phyloP scores from a whole-genome alignment of 2,888 invertebrate genomes.

The Tryphoninae sp. region DNA sequence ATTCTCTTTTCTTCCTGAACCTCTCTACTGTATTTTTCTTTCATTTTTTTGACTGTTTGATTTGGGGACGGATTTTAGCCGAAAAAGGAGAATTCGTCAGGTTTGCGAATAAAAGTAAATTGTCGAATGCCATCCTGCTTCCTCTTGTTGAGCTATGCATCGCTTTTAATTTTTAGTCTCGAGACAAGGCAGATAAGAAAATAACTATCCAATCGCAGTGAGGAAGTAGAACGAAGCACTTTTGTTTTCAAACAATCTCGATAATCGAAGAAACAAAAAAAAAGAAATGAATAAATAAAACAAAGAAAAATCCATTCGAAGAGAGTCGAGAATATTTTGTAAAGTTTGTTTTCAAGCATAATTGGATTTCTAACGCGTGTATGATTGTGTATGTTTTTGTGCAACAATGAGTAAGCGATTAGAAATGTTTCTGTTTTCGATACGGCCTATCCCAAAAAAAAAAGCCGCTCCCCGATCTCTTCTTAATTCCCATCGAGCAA shows the following conservation, averaged over 20 bases:
- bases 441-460: neutral
- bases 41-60: conserved; percentile 58
- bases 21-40: neutral
- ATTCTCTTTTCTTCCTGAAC: conserved; percentile 22
- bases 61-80: conserved; percentile 75
- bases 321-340: neutral
- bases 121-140: too few relatives aligned
- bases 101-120: conserved; percentile 11
- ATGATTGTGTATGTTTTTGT: conserved; percentile 10
- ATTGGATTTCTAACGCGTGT: conserved; percentile 8
- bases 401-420: conserved; percentile 38
- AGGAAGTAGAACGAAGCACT: neutral
- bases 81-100: conserved; percentile 65
- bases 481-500: conserved; percentile 22
- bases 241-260: neutral
- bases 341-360: neutral
- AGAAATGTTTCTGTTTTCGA: conserved; percentile 25
- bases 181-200: conserved; percentile 14
- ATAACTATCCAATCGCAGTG: conserved; percentile 8
- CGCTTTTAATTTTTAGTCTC: conserved; percentile 18
- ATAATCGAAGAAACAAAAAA: neutral
- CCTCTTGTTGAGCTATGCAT: neutral
- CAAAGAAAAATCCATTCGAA: neutral
- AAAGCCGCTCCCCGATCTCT: neutral
- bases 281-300: neutral